Base-by-base conservation (phyloP, 2,888 invertebrate species). In the Diaprepes abbreviatus region DNA sequence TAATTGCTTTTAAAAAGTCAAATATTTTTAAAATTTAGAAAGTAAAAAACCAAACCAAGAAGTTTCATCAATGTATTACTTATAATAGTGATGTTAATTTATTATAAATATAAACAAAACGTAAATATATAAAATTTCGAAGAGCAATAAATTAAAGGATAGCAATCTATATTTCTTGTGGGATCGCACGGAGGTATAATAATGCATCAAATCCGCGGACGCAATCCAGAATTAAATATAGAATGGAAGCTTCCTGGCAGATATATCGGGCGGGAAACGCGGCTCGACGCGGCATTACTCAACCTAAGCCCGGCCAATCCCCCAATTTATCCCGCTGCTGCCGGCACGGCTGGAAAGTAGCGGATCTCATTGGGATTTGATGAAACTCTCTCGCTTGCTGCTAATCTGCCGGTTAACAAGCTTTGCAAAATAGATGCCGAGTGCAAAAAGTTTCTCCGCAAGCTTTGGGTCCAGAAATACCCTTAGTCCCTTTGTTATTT, bases 341-440 rank as follows among this genome's bases (percentile, higher is more conserved):
- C 70, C 81, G 69, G 64, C 64, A 69, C 64, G 55, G 69, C 79
- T 77, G 80, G 81, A 82, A 81, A 82, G 82, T 81, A 80, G 80
- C 81, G 83, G 83, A 83, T 84, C 84, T 83, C 84, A 82, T 83
- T 83, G 83, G 84, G 84, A 84, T 84, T 84, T 84, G 84, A 84
- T 84, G 84, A 83, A 84, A 84, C 83, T 82, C 72, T 66, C 70
- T 67, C 67, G 63, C 67, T 60, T 57, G 70, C 80, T 80, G 83
- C 84, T 83, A 84, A 84, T 84, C 84, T 82, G 77, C 81, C 82
- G 83, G 83, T 83, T 84, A 84, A 84, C 84, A 83, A 83, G 82
- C 82, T 83, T 82, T 83, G 82, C 82, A 81, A 84, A 84, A 84
- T 84, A 84, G 82, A 83, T 83, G 82, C 81, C 78, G 74, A 74